A percentile compares a stretch with the other conserved stretches of the same genome.
These are phyloP conservation scores for Pituophis catenifer DNA, from an alignment of 2,113 vertebrate genomes.

Conservation along the genomic window DNA sequence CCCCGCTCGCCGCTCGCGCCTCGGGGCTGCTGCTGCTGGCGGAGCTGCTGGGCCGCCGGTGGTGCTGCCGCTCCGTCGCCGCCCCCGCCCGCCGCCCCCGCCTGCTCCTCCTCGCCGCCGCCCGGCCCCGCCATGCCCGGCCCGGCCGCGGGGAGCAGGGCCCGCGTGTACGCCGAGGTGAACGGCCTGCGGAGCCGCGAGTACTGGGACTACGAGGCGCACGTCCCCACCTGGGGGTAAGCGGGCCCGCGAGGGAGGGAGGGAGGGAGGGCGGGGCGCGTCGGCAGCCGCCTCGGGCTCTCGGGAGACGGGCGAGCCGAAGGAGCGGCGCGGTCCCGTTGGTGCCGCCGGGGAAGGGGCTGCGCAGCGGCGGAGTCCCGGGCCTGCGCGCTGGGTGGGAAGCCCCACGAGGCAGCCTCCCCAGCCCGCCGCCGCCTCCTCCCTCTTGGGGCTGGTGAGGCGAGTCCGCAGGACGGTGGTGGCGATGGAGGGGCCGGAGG, in stretches of 20 bases:
- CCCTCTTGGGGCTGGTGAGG: too few species aligned
- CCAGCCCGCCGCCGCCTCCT: not conserved
- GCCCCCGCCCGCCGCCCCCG: conserved; percentile 34
- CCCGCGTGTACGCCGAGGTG: conserved; percentile 94
- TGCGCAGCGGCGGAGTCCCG: too few species aligned
- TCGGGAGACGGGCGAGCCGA: not conserved
- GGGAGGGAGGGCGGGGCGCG: too few species aligned
- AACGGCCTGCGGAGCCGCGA: conserved; percentile 96
- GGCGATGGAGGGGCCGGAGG: too few species aligned
- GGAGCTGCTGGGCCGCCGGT: conserved; percentile 24
- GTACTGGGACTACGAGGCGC: conserved; percentile 96
- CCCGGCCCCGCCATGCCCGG: conserved; percentile 87
- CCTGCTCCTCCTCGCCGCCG: conserved; percentile 50
- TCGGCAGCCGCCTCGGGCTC: not conserved
- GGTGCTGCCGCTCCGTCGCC: conserved; percentile 28
- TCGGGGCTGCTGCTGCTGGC: conserved; percentile 36
- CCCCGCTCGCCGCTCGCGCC: conserved; percentile 21
- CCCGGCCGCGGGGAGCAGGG: conserved; percentile 90
- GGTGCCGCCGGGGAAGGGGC: too few species aligned
- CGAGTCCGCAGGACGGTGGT: not conserved
- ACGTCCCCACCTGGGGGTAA: conserved; percentile 96
- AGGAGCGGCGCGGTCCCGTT: not conserved
- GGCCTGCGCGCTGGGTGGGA: not conserved
- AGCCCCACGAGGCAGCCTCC: not conserved
- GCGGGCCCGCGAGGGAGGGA: not conserved